Evolutionary conservation across 2,797 vertebrate genomes (phyloP), one percentile per base, ranked within the genome.

Genomic region (Takifugu ocellatus): DNA sequence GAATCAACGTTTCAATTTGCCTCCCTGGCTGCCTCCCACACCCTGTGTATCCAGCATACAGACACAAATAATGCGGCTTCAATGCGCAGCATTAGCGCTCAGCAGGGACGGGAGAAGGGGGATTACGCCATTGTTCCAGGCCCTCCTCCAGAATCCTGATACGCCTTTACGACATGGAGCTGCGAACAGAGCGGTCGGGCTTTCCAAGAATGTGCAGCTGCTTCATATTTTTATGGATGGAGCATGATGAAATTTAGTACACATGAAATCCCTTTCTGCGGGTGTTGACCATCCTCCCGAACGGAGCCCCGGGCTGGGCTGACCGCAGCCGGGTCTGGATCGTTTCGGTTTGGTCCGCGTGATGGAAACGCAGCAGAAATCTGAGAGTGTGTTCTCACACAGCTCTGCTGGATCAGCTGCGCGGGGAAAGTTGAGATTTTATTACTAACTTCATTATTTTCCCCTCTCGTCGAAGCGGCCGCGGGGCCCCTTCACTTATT

Each of bases 171-270:
- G 17, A 54, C 29, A 29, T 74, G 46, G 43, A 21, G 49, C 46
- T 16, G 39, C 25, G 39, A 64, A 33, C 47, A 17, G 15, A 56
- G 63, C 31, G 46, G 46, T 21, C 25, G 16, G 29, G 60, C 29
- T 55, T 64, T 73, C 66, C 36, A 9, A 51, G 42, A 64, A 75
- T 76, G 49, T 59, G 51, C 55, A 55, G 12, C 4, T 1, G 14
- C 58, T 66, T 77, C 47, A 61, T 63, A 68, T 68, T 58, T 46
- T 46, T 56, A 72, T 66, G 59, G 68, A 31, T 61, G 17, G 59
- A 62, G 67, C 73, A 26, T 63, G 70, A 78, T 81, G 12, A 69
- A 59, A 81, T 71, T 55, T 59, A n/a, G 49, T 66, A 61, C 63
- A 59, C 55, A 36, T 72, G 77, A 71, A 60, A 74, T 64, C 54